phyloP scores from a whole-genome alignment of 2,797 vertebrate species.

The Phrynocephalus guinanensis region DNA sequence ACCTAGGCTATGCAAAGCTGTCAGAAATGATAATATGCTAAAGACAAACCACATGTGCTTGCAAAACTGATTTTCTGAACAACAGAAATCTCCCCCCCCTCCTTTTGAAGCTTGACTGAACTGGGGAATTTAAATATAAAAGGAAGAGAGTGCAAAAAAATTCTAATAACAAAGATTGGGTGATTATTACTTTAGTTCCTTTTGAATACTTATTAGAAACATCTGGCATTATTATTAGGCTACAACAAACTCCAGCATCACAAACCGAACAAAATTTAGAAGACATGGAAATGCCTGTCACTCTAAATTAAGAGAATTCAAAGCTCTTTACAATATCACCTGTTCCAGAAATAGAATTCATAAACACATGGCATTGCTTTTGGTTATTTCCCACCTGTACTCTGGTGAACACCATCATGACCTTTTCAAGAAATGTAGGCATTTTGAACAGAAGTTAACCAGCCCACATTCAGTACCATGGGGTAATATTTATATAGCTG shows the following conservation, averaged over 20 bases:
- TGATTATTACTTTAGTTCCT: constrained; percentile 66
- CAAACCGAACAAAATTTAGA: constrained; percentile 48
- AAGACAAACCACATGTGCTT: constrained; percentile 80
- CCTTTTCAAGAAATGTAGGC: constrained; percentile 56
- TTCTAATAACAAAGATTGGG: constrained; percentile 67
- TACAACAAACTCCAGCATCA: constrained; percentile 48
- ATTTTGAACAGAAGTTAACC: constrained; percentile 57
- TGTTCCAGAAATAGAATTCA: constrained; percentile 50
- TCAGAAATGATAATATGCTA: constrained; percentile 80
- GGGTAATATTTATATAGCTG: constrained; percentile 17
- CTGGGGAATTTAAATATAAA: constrained; percentile 76
- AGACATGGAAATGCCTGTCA: constrained; percentile 65
- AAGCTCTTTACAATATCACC: constrained; percentile 45
- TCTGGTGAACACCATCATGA: constrained; percentile 26
- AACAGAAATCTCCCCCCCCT: constrained; percentile 74
- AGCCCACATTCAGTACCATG: constrained; percentile 27
- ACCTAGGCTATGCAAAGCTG: constrained; percentile 83
- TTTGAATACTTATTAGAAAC: constrained; percentile 58
- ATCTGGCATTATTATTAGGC: constrained; percentile 53
- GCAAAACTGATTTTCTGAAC: constrained; percentile 74
- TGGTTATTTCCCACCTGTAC: constrained; percentile 51
- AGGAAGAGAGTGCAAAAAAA: constrained; percentile 68
- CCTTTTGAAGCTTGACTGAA: constrained; percentile 76
- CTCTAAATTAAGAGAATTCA: constrained; percentile 50
- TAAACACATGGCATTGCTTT: constrained; percentile 39